These are phyloP conservation scores for Lacanobia wlatinum DNA, from an alignment of 2,888 invertebrate species.

Conservation along the genomic window DNA sequence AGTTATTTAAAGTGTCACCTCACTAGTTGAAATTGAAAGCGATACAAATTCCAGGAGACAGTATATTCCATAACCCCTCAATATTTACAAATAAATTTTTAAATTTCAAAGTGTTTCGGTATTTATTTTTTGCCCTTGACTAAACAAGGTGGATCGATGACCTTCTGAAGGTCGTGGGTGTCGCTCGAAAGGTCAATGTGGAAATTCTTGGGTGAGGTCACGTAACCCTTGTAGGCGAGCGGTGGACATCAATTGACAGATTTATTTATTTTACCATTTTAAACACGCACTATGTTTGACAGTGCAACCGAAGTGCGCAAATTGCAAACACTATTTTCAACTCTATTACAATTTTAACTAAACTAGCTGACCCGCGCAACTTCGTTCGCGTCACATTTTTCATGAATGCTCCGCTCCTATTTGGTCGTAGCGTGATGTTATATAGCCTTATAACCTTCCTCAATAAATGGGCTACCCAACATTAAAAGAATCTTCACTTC, in stretches of 20 bases:
- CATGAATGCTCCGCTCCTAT: too few relatives aligned
- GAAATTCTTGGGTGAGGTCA: conserved; percentile 9
- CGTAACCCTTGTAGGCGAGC: neutral
- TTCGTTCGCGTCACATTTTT: too few relatives aligned
- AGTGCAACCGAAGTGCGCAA: neutral
- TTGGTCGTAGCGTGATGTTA: too few relatives aligned
- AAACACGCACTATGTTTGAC: too few relatives aligned
- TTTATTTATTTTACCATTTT: neutral
- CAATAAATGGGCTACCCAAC: too few relatives aligned
- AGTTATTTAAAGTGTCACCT: neutral
- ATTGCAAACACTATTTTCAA: too few relatives aligned
- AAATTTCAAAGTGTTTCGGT: neutral
- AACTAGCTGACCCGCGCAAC: too few relatives aligned
- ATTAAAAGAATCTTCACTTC: too few relatives aligned
- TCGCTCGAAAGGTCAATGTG: conserved; percentile 13
- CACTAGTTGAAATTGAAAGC: neutral
- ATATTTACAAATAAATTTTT: too few relatives aligned
- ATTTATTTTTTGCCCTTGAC: conserved; percentile 11
- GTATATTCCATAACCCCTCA: too few relatives aligned
- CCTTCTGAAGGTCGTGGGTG: neutral
- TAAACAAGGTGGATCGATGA: conserved; percentile 3
- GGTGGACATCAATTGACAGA: neutral
- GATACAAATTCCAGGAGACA: neutral
- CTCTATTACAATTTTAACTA: neutral
- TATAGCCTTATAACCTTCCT: too few relatives aligned